Conservation (phyloP, 2,113 vertebrate genomes). For the Ailuropoda melanoleuca region DNA sequence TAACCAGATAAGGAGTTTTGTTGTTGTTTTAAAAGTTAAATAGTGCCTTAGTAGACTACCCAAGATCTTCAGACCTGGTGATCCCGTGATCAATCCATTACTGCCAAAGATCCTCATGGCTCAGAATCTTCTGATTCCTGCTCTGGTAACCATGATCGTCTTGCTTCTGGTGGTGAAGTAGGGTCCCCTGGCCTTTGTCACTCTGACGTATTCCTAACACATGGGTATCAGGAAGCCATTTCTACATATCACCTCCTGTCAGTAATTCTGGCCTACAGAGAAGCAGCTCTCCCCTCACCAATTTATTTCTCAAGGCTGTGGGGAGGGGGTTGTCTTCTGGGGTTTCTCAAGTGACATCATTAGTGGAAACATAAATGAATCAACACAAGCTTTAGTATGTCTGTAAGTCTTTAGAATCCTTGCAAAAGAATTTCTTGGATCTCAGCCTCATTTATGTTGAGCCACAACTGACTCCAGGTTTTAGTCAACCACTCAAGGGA, state of each 20-base stretch:
- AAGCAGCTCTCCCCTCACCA: background rate
- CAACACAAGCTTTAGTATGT: background rate
- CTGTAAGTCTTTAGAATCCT: background rate
- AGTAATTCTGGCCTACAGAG: background rate
- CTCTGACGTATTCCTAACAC: background rate
- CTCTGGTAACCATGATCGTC: background rate
- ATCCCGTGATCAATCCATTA: background rate
- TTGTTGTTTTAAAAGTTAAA: background rate
- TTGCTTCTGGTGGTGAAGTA: background rate
- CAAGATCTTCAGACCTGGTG: background rate
- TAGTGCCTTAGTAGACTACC: background rate
- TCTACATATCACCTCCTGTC: background rate
- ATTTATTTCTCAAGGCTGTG: background rate
- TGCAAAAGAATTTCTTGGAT: background rate
- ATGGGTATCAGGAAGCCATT: background rate
- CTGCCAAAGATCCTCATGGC: background rate
- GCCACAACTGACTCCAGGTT: background rate
- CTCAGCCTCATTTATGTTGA: background rate
- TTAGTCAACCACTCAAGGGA: background rate
- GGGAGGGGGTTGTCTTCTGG: background rate
- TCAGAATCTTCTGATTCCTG: background rate
- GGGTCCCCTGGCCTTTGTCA: background rate
- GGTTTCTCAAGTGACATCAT: background rate
- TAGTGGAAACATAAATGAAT: background rate
- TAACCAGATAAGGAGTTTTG: background rate